phyloP scores from a whole-genome alignment of 1,140 invertebrate genomes.

The Aphidius gifuensis region DNA sequence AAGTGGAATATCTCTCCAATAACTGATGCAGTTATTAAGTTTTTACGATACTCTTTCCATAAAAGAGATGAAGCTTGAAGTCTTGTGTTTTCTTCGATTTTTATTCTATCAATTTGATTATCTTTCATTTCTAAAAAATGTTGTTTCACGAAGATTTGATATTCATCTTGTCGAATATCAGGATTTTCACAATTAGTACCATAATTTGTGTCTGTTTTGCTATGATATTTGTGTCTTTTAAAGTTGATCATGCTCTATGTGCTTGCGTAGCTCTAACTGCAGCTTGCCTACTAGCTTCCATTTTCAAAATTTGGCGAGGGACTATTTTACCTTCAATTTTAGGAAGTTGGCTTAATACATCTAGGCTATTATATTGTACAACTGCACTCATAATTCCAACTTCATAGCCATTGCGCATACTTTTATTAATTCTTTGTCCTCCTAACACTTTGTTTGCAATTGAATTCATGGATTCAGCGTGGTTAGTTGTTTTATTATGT shows the following conservation, averaged over 20 bases:
- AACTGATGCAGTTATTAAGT: conserved; percentile 10
- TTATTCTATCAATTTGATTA: conserved; percentile 10
- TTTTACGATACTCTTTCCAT: background rate
- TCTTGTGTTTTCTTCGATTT: conserved; percentile 16
- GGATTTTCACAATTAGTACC: conserved; percentile 20
- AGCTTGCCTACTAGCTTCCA: conserved; percentile 22
- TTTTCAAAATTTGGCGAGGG: conserved; percentile 15
- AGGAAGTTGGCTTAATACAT: conserved; percentile 19
- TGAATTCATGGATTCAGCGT: conserved; percentile 42
- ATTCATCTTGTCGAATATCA: conserved; percentile 20
- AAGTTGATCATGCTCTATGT: conserved; percentile 25
- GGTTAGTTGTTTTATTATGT: conserved; percentile 43
- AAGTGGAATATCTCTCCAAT: conserved; percentile 6
- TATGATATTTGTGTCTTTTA: conserved; percentile 17
- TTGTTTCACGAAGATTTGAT: background rate
- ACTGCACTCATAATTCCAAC: conserved; percentile 31
- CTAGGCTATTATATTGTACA: conserved; percentile 35
- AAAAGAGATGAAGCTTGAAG: too few relatives aligned
- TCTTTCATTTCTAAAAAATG: conserved; percentile 18
- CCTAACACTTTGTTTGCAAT: conserved; percentile 37
- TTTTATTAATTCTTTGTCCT: conserved; percentile 41
- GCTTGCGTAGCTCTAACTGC: conserved; percentile 34
- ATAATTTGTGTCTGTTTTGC: conserved; percentile 25
- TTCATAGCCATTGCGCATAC: conserved; percentile 29
- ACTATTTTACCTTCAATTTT: background rate